phyloP scores from a whole-genome alignment of 2,797 vertebrate species.

The Rhinogobio ventralis region DNA sequence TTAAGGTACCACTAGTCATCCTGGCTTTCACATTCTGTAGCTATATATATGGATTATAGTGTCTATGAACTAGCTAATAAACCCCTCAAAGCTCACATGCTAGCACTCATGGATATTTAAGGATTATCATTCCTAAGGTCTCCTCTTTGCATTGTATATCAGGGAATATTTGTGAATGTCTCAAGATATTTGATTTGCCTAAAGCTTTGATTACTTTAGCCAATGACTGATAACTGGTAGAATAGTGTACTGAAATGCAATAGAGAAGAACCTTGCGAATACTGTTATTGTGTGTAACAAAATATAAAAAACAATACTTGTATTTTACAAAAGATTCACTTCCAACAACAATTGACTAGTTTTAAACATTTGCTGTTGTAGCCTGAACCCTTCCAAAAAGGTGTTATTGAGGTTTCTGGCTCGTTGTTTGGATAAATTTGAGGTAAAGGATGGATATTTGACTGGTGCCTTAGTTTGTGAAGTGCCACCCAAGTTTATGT shows the following conservation, averaged over 20 bases:
- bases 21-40: constrained; percentile 45
- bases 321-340: background rate
- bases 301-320: background rate
- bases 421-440: background rate
- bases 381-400: constrained; percentile 14
- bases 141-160: constrained; percentile 43
- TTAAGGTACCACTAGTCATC: background rate
- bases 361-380: background rate
- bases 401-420: constrained; percentile 6
- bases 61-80: constrained; percentile 40
- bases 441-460: constrained; percentile 27
- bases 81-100: constrained; percentile 44
- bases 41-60: constrained; percentile 22
- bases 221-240: background rate
- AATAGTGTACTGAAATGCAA: constrained; percentile 28
- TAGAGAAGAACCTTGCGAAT: background rate
- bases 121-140: constrained; percentile 32
- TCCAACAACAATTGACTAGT: background rate
- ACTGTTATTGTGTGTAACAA: background rate
- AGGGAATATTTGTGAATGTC: constrained; percentile 47
- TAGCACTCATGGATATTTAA: constrained; percentile 46
- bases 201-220: constrained; percentile 15
- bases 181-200: constrained; percentile 16
- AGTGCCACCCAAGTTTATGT: constrained; percentile 34
- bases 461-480: constrained; percentile 56